Base-by-base conservation (phyloP, 2,888 invertebrate species). In the Orchesellides sinensis region DNA sequence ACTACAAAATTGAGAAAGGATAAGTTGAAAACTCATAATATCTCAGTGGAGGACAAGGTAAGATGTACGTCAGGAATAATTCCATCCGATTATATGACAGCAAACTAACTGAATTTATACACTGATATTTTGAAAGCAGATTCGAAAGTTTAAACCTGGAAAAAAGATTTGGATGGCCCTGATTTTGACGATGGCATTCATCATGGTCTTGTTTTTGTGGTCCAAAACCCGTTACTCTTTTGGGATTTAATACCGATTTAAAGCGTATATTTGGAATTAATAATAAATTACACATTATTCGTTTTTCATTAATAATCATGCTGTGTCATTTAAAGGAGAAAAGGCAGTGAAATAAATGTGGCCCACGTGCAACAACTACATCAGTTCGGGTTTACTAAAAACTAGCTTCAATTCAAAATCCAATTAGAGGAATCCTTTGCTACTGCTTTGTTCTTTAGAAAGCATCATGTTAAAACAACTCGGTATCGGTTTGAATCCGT, bases 41-140 rank as follows among this genome's bases (percentile, higher is more conserved):
- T 65, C 14, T 65, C 72, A 8, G 54, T 79, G n/a, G 79, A 79
- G 25, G 65, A 79, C n/a, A 72, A 79, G 40, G 79, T 79, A 56
- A 79, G 47, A 10, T 25, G 12, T 63, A n/a, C n/a, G n/a, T n/a
- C n/a, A n/a, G n/a, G n/a, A n/a, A n/a, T n/a, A n/a, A n/a, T n/a
- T n/a, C n/a, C n/a, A n/a, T n/a, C n/a, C n/a, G n/a, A n/a, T n/a
- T n/a, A n/a, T n/a, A n/a, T n/a, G n/a, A n/a, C n/a, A n/a, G n/a
- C n/a, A n/a, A n/a, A n/a, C n/a, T n/a, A n/a, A n/a, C n/a, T n/a
- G n/a, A n/a, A n/a, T n/a, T n/a, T n/a, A n/a, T n/a, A n/a, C n/a
- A n/a, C n/a, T n/a, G n/a, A n/a, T n/a, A n/a, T n/a, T n/a, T n/a
- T n/a, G n/a, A n/a, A 29, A 52, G 56, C 27, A 78, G 78, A 78